These are phyloP conservation scores for Drosophila conformis DNA, from an alignment of 2,888 invertebrate species.

Conservation along the genomic window DNA sequence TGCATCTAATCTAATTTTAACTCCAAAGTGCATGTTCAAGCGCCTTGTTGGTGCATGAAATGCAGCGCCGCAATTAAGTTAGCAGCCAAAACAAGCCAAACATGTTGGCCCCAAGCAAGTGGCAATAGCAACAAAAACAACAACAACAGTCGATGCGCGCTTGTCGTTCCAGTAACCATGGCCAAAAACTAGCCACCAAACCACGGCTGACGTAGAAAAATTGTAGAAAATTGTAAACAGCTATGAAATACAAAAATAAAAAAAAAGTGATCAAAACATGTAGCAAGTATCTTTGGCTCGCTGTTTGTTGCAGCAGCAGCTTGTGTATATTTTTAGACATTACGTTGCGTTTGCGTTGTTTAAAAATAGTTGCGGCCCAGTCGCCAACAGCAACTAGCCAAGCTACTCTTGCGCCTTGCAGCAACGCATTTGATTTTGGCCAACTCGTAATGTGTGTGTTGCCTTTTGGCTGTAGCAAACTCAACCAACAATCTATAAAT, in stretches of 20 bases:
- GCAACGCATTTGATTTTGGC: slow-evolving; percentile 51
- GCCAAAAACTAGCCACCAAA: slow-evolving; percentile 64
- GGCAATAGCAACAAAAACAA: slow-evolving; percentile 12
- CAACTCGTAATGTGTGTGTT: slow-evolving; percentile 3
- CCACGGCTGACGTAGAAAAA: slow-evolving; percentile 64
- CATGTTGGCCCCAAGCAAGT: slow-evolving; percentile 65
- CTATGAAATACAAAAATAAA: slow-evolving; percentile 12
- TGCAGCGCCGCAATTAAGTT: slow-evolving; percentile 63
- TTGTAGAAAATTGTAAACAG: slow-evolving; percentile 43
- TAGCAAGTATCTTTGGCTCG: slow-evolving; percentile 40
- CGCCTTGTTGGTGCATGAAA: slow-evolving; percentile 54
- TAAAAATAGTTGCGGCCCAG: slow-evolving; percentile 67
- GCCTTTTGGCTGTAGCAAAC: slow-evolving; percentile 25
- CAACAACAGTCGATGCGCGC: slow-evolving; percentile 23
- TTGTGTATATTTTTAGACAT: slow-evolving; percentile 74
- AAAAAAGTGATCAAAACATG: slow-evolving; percentile 36
- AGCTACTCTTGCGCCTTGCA: background rate
- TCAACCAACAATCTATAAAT: slow-evolving; percentile 44
- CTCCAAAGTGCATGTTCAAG: slow-evolving; percentile 66
- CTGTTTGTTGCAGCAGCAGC: slow-evolving; percentile 26
- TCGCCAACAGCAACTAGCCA: slow-evolving; percentile 19
- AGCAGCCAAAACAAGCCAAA: slow-evolving; percentile 70
- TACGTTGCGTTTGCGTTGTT: slow-evolving; percentile 65
- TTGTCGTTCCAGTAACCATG: slow-evolving; percentile 69
- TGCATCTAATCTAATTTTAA: slow-evolving; percentile 76